Evolutionary conservation across 2,888 invertebrate genomes (phyloP), one percentile per base, ranked within the genome.

Genomic region (Quadroppia sp.): DNA sequence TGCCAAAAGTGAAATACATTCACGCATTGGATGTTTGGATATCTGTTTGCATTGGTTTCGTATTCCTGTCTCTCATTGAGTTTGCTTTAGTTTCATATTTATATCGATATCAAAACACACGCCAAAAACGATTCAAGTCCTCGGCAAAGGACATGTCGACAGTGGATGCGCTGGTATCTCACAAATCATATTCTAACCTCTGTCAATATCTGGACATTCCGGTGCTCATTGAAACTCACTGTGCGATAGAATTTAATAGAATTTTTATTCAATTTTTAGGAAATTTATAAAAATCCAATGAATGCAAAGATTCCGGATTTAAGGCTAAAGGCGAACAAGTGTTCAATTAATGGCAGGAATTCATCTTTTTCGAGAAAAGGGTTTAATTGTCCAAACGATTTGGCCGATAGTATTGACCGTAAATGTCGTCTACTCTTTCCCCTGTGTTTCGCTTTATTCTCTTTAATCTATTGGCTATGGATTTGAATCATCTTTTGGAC

Each of bases 11-110:
- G 1, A 75, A 76, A 0, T 78, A 78, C 32, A 73, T 78, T 17
- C 77, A 78, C 72, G 78, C 78, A 11, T n/a, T 78, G 25, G 78
- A 78, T 45, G 69, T 78, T 30, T 78, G 78, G 78, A 78, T 76
- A 48, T 76, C 78, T 2, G 75, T 75, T 9, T 78, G 78, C 64
- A 78, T 77, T 67, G 77, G 78, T 77, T 67, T 69, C 30, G 42
- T 73, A 3, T 73, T 73, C 36, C 6, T 28, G 9, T 73, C 73
- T n/a, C 67, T 73, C 3, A 48, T 73, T 28, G 73, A 73, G 48
- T 73, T 70, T 20, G 42, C 73, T 25, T 23, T 69, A 9, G 73
- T 73, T 42, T 40, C 42, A 13, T 73, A 73, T 45, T 40, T 73
- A 1, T 64, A 53, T 30, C 67, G 48, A 25, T 36, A 25, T 4